Evolutionary conservation across 2,888 invertebrate species (phyloP), one percentile per base, ranked within the genome.

Genomic region (Papilio demoleus): DNA sequence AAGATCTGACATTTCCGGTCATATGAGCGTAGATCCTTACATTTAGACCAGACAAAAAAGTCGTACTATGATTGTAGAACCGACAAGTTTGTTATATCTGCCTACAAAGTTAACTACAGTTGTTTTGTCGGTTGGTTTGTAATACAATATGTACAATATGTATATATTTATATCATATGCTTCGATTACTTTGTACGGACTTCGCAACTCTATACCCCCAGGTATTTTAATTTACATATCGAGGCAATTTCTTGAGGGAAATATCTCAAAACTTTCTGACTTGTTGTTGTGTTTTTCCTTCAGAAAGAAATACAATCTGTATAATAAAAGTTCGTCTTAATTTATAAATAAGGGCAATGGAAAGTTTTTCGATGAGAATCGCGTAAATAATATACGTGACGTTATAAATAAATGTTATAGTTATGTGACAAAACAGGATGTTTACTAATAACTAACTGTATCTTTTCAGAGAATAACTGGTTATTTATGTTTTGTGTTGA

Each of bases 321-420:
- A 17, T 24, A 61, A 24, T 40, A 40, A 40, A 61, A 40, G 12
- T 60, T 22, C 6, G 22, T 24, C 42, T 42, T 61, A n/a, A 47
- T 63, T 63, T 63, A 47, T 63, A 63, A 63, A 63, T 50, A 47
- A 63, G 19, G 63, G 63, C 22, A 63, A 63, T 47, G 63, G 22
- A 63, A 63, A 63, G 63, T 63, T 63, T 31, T 50, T 31, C 34
- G 8, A 63, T 63, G 50, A 63, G 31, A 47, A 62, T n/a, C 36
- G 50, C 63, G 63, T 50, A 63, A 50, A 63, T 63, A 63, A 63
- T 63, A 36, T 47, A 63, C n/a, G 47, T 34, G 22, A 63, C 14
- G 34, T 14, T 22, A 47, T 19, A 50, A 63, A 61, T 45, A 63
- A 36, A 36, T 47, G 8, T 47, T 47, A 19, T 8, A 14, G 22